phyloP scores from a whole-genome alignment of 1,140 invertebrate species.

The Penaeus japonicus region DNA sequence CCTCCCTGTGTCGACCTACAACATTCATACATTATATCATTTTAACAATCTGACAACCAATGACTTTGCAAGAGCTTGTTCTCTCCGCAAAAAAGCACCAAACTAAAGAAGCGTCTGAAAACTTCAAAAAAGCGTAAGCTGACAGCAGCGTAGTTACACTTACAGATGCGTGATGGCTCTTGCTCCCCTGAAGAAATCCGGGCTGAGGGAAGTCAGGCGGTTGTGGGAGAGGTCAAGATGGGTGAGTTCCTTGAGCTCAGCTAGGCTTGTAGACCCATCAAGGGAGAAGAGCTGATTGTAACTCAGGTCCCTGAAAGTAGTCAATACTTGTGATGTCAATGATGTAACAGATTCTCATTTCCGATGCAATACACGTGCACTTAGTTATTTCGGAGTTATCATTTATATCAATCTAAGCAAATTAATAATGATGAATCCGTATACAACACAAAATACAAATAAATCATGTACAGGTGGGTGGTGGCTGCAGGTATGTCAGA shows the following conservation, averaged over 20 bases:
- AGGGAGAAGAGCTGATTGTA: conserved; percentile 82
- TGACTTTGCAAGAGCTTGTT: background rate
- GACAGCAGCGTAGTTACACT: background rate
- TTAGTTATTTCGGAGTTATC: background rate
- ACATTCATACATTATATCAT: no score
- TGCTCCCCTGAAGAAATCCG: conserved; percentile 49
- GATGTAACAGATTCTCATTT: background rate
- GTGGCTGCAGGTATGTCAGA: conserved; percentile 89
- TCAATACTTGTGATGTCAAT: conserved; percentile 6
- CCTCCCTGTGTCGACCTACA: no score
- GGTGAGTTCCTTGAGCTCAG: conserved; percentile 33
- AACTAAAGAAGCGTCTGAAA: conserved; percentile 13
- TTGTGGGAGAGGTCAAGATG: conserved; percentile 75
- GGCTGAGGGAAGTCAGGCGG: conserved; percentile 45
- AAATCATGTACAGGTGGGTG: conserved; percentile 73
- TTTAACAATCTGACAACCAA: no score
- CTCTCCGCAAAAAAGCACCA: conserved; percentile 25
- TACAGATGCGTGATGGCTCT: conserved; percentile 45
- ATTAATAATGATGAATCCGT: no score
- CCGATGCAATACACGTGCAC: background rate
- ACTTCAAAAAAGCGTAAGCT: background rate
- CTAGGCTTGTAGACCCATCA: conserved; percentile 2
- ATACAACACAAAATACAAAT: no score
- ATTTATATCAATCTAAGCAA: background rate
- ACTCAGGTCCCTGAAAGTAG: conserved; percentile 84